Base-by-base conservation (phyloP, 1,140 invertebrate genomes). In the Drosophila pruinosa region DNA sequence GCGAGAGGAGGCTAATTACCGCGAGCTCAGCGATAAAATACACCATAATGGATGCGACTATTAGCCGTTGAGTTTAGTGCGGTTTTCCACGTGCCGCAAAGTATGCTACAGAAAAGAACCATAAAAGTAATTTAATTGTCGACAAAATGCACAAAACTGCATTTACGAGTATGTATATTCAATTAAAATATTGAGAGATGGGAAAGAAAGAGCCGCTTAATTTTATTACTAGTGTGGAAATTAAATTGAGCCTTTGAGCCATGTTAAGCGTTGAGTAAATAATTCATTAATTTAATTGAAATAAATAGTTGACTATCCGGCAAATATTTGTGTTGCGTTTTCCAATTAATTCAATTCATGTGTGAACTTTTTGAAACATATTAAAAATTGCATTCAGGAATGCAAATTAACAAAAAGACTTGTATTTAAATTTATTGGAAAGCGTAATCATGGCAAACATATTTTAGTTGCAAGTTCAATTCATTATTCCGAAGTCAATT, bases 1-100 rank as follows among this genome's bases (percentile, higher is more conserved):
- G 14, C 21, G 10, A 3, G n/a, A 12, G 22, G 15, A 1, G 24
- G 80, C 77, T 85, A 85, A 85, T 85, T 86, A 85, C 57, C 57
- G 4, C 63, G 15, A 65, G 53, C 54, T 65, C 62, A 62, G 62
- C 61, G 52, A 48, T n/a, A 68, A 62, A 50, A 54, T 52, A 62
- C 28, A 52, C 14, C 54, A 61, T 78, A 77, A 88, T 81, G 64
- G 77, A 38, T 67, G 64, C 58, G 68, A 70, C 78, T 80, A 80
- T 80, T 77, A 77, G 56, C 73, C 43, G 39, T 38, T 43, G 57
- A 73, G 61, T 52, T 58, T 19, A 69, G 50, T 56, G 67, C 43
- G 43, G 38, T 43, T 80, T 83, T 68, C 31, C 5, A 28, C 8
- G 36, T 38, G 19, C 50, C 34, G 31, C 59, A 8, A 63, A 70